These are phyloP conservation scores for Calliphora vicina DNA, from an alignment of 1,140 invertebrate species.

Conservation along the genomic window DNA sequence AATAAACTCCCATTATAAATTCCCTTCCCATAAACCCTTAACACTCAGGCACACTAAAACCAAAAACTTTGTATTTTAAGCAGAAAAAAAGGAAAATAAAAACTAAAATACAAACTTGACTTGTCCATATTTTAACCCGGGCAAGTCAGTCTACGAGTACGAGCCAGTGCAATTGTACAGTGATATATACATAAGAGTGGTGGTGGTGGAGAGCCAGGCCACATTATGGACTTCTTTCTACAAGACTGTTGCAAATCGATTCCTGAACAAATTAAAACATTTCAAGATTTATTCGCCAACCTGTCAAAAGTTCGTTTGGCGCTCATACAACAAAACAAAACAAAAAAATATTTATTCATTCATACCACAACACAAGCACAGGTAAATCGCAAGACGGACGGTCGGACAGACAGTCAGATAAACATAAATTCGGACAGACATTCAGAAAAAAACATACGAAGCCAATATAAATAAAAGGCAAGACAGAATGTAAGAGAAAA, in stretches of 20 bases:
- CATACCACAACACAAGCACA: background rate
- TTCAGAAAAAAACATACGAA: background rate
- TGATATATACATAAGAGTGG: background rate
- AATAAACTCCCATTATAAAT: no score
- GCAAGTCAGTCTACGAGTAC: background rate
- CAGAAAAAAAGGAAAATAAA: background rate
- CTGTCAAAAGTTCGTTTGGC: constrained; percentile 54
- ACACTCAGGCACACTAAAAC: background rate
- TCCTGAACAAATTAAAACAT: constrained; percentile 63
- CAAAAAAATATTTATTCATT: background rate
- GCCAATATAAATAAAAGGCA: background rate
- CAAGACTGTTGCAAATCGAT: constrained; percentile 53
- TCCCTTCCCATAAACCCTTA: background rate
- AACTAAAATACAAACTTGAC: background rate
- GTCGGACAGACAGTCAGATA: background rate
- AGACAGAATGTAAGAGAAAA: background rate
- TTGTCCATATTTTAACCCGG: constrained; percentile 2
- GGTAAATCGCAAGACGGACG: background rate
- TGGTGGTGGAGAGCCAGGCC: no score
- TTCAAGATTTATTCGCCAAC: constrained; percentile 63
- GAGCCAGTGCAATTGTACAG: background rate
- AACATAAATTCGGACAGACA: background rate
- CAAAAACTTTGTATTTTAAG: background rate
- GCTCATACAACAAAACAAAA: constrained; percentile 14
- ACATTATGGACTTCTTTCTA: background rate